phyloP scores from a whole-genome alignment of 2,113 vertebrate species.

The Nothocercus julius region DNA sequence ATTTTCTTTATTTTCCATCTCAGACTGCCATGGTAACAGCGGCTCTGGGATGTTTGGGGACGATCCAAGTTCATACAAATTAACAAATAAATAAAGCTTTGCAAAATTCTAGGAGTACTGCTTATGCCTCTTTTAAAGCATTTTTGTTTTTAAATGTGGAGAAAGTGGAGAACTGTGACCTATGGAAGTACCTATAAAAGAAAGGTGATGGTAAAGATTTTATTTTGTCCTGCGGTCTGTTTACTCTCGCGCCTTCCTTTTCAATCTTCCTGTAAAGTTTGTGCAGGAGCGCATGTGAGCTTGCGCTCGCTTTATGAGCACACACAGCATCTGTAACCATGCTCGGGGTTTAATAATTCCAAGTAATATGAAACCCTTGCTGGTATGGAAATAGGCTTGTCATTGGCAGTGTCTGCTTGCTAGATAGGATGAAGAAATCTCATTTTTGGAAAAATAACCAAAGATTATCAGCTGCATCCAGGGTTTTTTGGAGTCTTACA shows the following conservation, averaged over 20 bases:
- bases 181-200: background rate
- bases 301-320: background rate
- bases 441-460: conserved; percentile 41
- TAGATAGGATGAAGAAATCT: background rate
- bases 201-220: conserved; percentile 1
- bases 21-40: accelerated
- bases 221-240: background rate
- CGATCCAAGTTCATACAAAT: accelerated
- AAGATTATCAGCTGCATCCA: conserved; percentile 46
- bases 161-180: background rate
- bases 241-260: background rate
- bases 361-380: background rate
- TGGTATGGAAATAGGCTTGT: conserved; percentile 13
- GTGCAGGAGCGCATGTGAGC: background rate
- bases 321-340: background rate
- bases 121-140: accelerated
- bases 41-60: background rate
- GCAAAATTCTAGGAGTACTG: background rate
- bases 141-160: background rate
- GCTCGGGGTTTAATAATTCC: conserved; percentile 8
- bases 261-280: background rate
- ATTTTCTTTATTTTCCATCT: background rate
- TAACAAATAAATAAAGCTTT: accelerated
- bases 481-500: conserved; percentile 4
- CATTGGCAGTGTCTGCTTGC: background rate